Percentiles rank a stretch among this genome's conserved stretches.
Evolutionary conservation across 2,797 vertebrate genomes (phyloP).

Genomic region (Scomberomorus guttatus): DNA sequence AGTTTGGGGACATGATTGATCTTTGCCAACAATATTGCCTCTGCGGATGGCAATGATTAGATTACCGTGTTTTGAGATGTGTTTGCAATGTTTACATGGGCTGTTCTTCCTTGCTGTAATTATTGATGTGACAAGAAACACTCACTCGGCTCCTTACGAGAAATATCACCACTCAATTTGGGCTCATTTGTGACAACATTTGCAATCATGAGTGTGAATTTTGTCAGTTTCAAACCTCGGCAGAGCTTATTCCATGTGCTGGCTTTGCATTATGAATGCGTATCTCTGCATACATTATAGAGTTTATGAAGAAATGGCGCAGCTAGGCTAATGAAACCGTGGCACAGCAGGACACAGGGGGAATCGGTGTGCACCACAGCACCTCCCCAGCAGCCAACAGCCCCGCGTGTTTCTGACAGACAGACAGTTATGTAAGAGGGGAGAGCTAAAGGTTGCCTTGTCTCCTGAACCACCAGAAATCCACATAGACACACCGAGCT

Average conservation of each 20-base stretch:
- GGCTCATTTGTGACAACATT: slow-evolving; percentile 36
- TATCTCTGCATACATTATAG: slow-evolving; percentile 30
- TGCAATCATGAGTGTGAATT: slow-evolving; percentile 11
- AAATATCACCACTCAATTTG: slow-evolving; percentile 32
- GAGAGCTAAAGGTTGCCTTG: slow-evolving; percentile 75
- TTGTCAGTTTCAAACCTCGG: slow-evolving; percentile 24
- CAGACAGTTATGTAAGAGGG: slow-evolving; percentile 79
- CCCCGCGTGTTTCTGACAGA: slow-evolving; percentile 67
- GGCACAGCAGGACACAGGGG: slow-evolving; percentile 47
- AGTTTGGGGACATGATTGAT: slow-evolving; percentile 58
- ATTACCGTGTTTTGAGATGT: slow-evolving; percentile 63
- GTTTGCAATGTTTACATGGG: slow-evolving; percentile 49
- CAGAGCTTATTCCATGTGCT: slow-evolving; percentile 24
- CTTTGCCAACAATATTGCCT: slow-evolving; percentile 60
- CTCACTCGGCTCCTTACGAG: slow-evolving; percentile 12
- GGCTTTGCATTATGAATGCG: slow-evolving; percentile 36
- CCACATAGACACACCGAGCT: slow-evolving; percentile 52
- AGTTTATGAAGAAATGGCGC: slow-evolving; percentile 40
- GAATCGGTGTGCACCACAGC: slow-evolving; percentile 49
- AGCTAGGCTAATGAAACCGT: slow-evolving; percentile 51
- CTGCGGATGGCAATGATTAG: slow-evolving; percentile 57
- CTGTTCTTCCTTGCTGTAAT: slow-evolving; percentile 48
- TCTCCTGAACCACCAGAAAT: slow-evolving; percentile 76
- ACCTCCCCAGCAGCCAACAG: slow-evolving; percentile 54
- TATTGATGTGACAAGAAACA: slow-evolving; percentile 38